Conservation (phyloP, 2,113 vertebrate genomes). For the Falco punctatus region DNA sequence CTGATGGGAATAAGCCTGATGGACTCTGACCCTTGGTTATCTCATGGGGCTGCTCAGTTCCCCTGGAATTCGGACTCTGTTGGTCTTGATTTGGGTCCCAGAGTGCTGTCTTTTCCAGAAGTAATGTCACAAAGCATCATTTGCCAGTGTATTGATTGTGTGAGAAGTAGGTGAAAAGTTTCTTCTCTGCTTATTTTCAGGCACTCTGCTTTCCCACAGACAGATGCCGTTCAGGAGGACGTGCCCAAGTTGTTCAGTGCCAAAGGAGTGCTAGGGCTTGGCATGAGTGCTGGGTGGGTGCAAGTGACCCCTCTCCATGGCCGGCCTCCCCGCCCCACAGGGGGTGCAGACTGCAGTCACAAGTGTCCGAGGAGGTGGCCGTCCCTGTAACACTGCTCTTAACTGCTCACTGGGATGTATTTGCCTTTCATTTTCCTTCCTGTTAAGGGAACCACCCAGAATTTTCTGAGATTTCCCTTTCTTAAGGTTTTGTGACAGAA, state of each 20-base stretch:
- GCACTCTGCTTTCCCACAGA: background rate
- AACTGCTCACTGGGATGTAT: background rate
- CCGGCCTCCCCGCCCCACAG: fast-evolving
- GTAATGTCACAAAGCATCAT: background rate
- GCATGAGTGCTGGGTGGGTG: background rate
- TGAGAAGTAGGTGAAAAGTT: constrained; percentile 41
- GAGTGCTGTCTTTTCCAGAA: background rate
- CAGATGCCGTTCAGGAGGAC: background rate
- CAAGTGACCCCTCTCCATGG: background rate
- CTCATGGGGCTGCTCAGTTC: background rate
- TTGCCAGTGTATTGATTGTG: background rate
- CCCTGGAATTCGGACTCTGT: constrained; percentile 25
- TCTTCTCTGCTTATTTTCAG: background rate
- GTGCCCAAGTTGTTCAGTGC: background rate
- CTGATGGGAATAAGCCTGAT: background rate
- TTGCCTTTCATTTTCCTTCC: background rate
- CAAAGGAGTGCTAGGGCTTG: background rate
- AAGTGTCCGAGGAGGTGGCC: background rate
- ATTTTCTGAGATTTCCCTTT: background rate
- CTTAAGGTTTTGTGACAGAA: background rate
- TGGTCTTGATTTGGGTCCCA: background rate
- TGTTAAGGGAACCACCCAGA: background rate
- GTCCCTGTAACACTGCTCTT: background rate
- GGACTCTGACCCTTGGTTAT: background rate
- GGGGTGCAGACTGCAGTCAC: background rate